Evolutionary conservation across 1,140 invertebrate species (phyloP).

Genomic region (Rhopalosiphum padi): DNA sequence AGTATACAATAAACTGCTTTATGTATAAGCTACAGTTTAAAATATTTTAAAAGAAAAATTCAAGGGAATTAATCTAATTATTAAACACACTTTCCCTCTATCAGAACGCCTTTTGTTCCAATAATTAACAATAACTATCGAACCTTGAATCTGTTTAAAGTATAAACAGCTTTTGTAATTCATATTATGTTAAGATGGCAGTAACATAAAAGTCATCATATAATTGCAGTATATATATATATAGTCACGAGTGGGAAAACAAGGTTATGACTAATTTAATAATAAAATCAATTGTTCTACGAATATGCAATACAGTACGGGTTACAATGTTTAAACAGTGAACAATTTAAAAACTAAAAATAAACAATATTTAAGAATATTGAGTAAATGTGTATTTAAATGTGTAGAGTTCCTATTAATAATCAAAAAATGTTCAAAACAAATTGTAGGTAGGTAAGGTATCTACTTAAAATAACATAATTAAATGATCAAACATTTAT

Average conservation of each 20-base stretch:
- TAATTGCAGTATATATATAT: too few species aligned
- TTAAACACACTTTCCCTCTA: not conserved
- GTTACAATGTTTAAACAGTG: not conserved
- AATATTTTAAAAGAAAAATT: not conserved
- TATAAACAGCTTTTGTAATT: not conserved
- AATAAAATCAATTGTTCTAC: not conserved
- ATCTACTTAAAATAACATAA: not conserved
- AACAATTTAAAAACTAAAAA: not conserved
- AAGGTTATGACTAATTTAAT: not conserved
- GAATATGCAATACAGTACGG: not conserved
- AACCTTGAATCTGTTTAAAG: not conserved
- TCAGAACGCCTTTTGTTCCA: not conserved
- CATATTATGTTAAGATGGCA: not conserved
- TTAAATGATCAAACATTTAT: not conserved
- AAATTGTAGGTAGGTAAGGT: not conserved
- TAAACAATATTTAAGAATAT: not conserved
- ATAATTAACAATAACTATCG: not conserved
- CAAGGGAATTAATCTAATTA: not conserved
- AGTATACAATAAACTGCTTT: not conserved
- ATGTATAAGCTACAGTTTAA: not conserved
- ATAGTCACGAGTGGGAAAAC: not conserved
- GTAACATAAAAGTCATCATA: not conserved
- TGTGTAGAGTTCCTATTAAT: not conserved
- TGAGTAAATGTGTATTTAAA: not conserved
- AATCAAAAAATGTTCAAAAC: not conserved